Conservation (phyloP, 2,113 vertebrate genomes). For the Lophotis ruficrista region DNA sequence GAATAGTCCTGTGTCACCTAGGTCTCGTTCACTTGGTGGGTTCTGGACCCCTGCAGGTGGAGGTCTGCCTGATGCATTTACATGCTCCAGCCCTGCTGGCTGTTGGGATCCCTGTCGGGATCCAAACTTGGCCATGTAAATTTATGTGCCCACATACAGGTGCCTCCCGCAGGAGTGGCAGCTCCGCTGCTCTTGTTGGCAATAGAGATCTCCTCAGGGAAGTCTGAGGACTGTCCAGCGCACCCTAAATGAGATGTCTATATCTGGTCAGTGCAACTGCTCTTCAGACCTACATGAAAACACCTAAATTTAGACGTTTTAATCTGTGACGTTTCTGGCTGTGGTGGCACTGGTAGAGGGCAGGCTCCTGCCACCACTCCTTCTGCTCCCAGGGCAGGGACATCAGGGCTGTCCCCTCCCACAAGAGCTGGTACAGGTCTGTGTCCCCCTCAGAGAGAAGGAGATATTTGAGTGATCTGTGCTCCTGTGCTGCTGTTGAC, state of each 20-base stretch:
- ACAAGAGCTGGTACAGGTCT: neutral
- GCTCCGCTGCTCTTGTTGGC: neutral
- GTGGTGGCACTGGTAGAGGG: neutral
- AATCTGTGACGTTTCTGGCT: neutral
- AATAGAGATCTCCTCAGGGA: neutral
- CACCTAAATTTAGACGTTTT: neutral
- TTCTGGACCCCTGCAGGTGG: neutral
- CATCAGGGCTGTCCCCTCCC: neutral
- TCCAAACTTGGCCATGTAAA: neutral
- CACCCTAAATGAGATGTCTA: neutral
- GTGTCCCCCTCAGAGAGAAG: neutral
- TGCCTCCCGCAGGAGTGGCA: neutral
- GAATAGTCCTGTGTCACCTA: fast-evolving
- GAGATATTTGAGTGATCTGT: neutral
- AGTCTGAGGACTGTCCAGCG: neutral
- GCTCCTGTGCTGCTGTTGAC: neutral
- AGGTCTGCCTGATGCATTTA: neutral
- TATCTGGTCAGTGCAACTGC: neutral
- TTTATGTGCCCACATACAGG: neutral
- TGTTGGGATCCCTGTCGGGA: neutral
- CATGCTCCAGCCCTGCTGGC: neutral
- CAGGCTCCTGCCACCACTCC: neutral
- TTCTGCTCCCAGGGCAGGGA: neutral
- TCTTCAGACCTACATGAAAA: neutral
- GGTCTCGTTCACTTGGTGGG: neutral